Percentiles rank a stretch among this genome's conserved stretches.
Evolutionary conservation across 2,797 vertebrate species (phyloP).

Genomic region (Mionectes olivaceus): DNA sequence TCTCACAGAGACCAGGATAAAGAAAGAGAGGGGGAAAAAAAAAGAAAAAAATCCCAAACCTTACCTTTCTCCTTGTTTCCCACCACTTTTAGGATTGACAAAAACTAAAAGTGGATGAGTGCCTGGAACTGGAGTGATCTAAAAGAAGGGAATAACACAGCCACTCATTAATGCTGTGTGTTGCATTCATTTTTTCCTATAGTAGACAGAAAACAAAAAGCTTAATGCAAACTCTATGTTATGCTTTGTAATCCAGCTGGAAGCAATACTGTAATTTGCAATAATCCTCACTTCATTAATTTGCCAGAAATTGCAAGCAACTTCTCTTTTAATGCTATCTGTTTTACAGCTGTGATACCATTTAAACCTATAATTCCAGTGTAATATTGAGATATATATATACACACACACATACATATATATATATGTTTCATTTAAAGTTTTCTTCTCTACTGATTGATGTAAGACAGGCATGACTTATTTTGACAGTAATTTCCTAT

Average conservation of each 20-base stretch:
- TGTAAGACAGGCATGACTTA: background rate
- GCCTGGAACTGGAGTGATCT: constrained; percentile 92
- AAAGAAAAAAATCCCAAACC: background rate
- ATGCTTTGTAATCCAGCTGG: constrained; percentile 41
- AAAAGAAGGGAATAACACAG: constrained; percentile 75
- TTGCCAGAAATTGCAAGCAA: background rate
- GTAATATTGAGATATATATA: background rate
- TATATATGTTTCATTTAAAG: too few species aligned
- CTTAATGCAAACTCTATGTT: constrained; percentile 63
- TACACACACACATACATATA: too few species aligned
- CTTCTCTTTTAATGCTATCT: background rate
- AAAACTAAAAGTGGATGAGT: constrained; percentile 96
- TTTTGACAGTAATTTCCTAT: background rate
- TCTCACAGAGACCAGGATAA: background rate
- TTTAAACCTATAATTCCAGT: background rate
- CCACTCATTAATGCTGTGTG: constrained; percentile 57
- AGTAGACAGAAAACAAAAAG: constrained; percentile 65
- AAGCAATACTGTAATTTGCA: constrained; percentile 26
- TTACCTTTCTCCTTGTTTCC: constrained; percentile 95
- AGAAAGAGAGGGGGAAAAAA: background rate
- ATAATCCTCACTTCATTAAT: constrained; percentile 20
- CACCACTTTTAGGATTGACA: constrained; percentile 96
- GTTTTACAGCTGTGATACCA: background rate
- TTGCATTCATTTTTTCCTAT: constrained; percentile 55
- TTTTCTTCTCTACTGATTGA: too few species aligned